phyloP scores from a whole-genome alignment of 1,140 invertebrate species.

The Metopolophium dirhodum region DNA sequence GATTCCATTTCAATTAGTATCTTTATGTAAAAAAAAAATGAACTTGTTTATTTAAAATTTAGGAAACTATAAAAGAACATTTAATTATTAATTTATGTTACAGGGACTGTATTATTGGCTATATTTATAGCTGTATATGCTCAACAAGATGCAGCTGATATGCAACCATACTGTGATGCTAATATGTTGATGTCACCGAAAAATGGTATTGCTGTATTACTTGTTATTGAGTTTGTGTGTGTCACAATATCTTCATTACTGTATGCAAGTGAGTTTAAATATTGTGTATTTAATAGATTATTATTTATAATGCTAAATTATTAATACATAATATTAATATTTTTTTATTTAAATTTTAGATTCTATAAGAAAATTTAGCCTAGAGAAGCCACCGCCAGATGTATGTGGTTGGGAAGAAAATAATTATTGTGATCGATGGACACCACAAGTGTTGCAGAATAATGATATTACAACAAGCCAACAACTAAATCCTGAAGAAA shows the following conservation, averaged over 20 bases:
- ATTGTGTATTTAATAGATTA: neutral
- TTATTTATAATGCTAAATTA: neutral
- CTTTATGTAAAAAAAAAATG: conserved; percentile 28
- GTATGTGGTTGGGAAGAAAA: conserved; percentile 49
- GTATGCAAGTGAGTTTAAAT: conserved; percentile 44
- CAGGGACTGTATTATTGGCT: conserved; percentile 46
- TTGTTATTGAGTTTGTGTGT: conserved; percentile 40
- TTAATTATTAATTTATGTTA: neutral
- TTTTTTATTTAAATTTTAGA: neutral
- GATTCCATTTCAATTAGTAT: conserved; percentile 47
- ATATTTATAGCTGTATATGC: conserved; percentile 48
- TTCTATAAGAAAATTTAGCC: conserved; percentile 31
- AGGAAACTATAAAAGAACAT: neutral
- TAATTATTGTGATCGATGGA: conserved; percentile 34
- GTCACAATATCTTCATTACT: conserved; percentile 34
- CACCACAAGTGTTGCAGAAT: conserved; percentile 1
- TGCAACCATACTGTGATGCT: conserved; percentile 48
- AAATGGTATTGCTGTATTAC: conserved; percentile 46
- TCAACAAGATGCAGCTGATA: conserved; percentile 44
- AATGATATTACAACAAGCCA: neutral
- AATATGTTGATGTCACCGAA: conserved; percentile 47
- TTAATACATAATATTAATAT: neutral
- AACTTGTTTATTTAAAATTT: neutral
- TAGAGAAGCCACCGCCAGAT: conserved; percentile 39
- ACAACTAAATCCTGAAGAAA: neutral